Evolutionary conservation across 2,888 invertebrate species (phyloP), one percentile per base, ranked within the genome.

Genomic region (Myopa testacea): DNA sequence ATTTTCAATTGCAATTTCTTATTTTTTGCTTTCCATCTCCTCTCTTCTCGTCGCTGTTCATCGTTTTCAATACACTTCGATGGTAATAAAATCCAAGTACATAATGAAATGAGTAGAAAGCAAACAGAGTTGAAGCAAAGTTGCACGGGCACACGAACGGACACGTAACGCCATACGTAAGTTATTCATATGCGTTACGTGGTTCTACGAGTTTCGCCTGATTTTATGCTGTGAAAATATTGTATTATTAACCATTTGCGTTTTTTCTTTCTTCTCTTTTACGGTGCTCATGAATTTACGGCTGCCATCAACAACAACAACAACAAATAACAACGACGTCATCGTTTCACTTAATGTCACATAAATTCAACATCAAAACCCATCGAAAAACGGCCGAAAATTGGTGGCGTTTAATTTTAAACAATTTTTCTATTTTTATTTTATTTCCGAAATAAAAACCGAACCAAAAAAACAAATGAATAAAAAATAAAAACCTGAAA

Each of bases 281-380:
- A 26, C 68, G 62, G 70, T 67, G n/a, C 40, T 73, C 72, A 75
- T 26, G 63, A 77, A n/a, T 80, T 76, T 70, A 70, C 77, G 62
- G 68, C 75, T 58, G 50, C 78, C 73, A 76, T 76, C 68, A 73
- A 72, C 70, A 60, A 70, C 58, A 75, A 75, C 63, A 72, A 38
- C 70, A 52, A 19, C 45, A 37, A n/a, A 50, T 26, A 68, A 62
- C 76, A 80, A 77, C 80, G 81, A 81, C 78, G 79, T 72, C 68
- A 81, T 79, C 77, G 50, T 78, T 78, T 78, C 78, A 75, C 78
- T 79, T 79, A 60, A 74, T 72, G 76, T 70, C 78, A 40, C 50
- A 75, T 60, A 60, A 69, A 74, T 38, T 58, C 14, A n/a, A 55
- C 3, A 68, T 6, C 14, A 68, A n/a, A 75, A 14, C 10, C 10